Evolutionary conservation across 30 jellyfish, hydroid and myxozoan species (phyloP).

Genomic region (Hydractinia symbiolongicarpus): DNA sequence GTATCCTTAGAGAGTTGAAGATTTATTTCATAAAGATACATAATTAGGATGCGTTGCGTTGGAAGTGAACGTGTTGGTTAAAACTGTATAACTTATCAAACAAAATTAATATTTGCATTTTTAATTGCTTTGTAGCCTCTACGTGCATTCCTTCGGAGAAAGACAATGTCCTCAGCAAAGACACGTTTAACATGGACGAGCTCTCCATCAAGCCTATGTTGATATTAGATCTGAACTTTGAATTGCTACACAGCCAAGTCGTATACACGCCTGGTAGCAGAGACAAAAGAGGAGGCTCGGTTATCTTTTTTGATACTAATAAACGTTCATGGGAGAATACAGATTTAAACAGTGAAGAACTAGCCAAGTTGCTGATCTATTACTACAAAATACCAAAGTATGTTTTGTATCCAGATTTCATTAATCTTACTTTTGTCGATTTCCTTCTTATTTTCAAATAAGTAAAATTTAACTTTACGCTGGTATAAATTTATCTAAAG

Average conservation of each 20-base stretch:
- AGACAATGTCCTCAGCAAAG: not conserved
- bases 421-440: not conserved
- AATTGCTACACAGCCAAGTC: constrained; percentile 74
- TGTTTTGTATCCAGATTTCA: not conserved
- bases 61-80: not conserved
- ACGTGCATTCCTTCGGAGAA: constrained; percentile 1
- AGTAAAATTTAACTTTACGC: not conserved
- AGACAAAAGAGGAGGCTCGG: constrained; percentile 90
- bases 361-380: constrained; percentile 64
- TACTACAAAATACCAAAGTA: constrained; percentile 72
- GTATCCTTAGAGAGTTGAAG: too few species aligned
- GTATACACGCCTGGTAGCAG: constrained; percentile 84
- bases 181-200: constrained; percentile 30
- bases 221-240: constrained; percentile 76
- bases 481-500: too few species aligned
- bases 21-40: not conserved
- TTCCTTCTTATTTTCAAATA: not conserved
- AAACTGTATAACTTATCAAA: not conserved
- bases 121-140: not conserved
- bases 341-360: constrained; percentile 49
- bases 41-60: not conserved
- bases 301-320: constrained; percentile 56
- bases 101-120: not conserved
- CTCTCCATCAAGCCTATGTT: constrained; percentile 50
- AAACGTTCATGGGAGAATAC: constrained; percentile 71